A percentile compares a stretch with the other conserved stretches of the same genome.
Evolutionary conservation across 2,797 vertebrate species (phyloP).

Genomic region (Pteronotus mesoamericanus): DNA sequence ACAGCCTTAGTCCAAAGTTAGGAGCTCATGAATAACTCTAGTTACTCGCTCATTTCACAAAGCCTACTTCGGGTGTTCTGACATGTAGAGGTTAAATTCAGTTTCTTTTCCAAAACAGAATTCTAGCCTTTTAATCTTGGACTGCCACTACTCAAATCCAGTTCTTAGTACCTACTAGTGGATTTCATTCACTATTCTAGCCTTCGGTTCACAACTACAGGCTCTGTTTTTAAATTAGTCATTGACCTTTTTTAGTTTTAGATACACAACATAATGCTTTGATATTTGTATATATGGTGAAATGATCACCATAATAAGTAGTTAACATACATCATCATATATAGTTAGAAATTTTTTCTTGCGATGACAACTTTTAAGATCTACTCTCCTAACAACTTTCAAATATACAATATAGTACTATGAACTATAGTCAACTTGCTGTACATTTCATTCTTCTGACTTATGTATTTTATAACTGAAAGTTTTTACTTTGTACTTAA

Average conservation of each 20-base stretch:
- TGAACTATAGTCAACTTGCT: neutral
- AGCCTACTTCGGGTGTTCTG: neutral
- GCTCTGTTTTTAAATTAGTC: neutral
- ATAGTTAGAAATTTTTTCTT: neutral
- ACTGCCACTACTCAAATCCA: neutral
- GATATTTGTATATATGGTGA: neutral
- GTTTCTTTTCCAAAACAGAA: neutral
- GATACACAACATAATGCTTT: neutral
- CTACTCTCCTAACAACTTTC: neutral
- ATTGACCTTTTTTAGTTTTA: neutral
- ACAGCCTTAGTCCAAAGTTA: neutral
- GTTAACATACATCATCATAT: neutral
- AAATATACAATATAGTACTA: neutral
- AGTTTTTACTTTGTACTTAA: neutral
- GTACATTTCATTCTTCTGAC: neutral
- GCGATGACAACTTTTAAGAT: neutral
- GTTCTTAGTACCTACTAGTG: neutral
- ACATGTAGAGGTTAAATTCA: neutral
- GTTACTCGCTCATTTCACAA: neutral
- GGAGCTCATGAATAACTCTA: neutral
- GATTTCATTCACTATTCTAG: neutral
- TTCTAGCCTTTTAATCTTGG: neutral
- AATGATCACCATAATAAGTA: neutral
- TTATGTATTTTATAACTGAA: neutral
- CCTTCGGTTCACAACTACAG: neutral